Conservation (phyloP, 2,888 invertebrate species). For the Flexamia atlantica region DNA sequence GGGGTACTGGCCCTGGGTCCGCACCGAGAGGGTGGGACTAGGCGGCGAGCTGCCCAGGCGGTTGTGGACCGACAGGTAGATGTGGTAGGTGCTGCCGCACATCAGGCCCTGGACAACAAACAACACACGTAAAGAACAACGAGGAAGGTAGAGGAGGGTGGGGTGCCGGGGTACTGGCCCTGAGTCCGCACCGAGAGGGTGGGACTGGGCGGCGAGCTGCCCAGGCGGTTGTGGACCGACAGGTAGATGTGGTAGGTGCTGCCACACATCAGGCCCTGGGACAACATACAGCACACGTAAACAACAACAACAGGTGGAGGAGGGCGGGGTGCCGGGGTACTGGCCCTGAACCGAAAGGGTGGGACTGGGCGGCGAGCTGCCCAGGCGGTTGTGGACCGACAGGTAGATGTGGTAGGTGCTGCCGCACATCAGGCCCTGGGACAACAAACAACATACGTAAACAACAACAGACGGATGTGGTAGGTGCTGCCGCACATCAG, state of each 20-base stretch:
- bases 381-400: constrained; percentile 85
- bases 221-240: constrained; percentile 85
- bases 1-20: constrained; percentile 85
- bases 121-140: not conserved
- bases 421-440: constrained; percentile 82
- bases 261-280: constrained; percentile 82
- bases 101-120: constrained; percentile 76
- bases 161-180: constrained; percentile 84
- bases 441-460: not conserved
- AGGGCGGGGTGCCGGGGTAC: constrained; percentile 82
- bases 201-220: constrained; percentile 83
- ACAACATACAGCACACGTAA: not conserved
- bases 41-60: constrained; percentile 85
- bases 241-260: constrained; percentile 85
- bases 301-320: constrained; percentile 81
- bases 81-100: constrained; percentile 86
- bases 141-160: constrained; percentile 80
- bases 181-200: constrained; percentile 84
- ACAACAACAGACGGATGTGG: constrained; percentile 83
- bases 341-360: constrained; percentile 85
- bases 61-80: constrained; percentile 84
- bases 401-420: constrained; percentile 85
- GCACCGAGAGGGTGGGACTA: constrained; percentile 82
- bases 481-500: constrained; percentile 85
- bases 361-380: constrained; percentile 83